These are phyloP conservation scores for Potamarius usumacintae DNA, from an alignment of 2,113 vertebrate genomes.

Conservation along the genomic window DNA sequence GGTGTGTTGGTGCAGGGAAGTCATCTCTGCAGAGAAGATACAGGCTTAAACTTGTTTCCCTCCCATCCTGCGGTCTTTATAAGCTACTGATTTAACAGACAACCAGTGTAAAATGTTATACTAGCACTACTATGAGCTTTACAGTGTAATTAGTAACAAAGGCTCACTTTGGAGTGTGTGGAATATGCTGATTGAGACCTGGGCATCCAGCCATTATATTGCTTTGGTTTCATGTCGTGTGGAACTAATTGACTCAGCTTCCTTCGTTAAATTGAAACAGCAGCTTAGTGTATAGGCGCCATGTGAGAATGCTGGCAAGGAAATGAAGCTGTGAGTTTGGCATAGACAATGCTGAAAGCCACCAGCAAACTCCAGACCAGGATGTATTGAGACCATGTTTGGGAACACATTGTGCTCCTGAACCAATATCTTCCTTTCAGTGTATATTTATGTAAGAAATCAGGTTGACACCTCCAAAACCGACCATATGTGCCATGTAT, in stretches of 20 bases:
- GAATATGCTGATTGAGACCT: constrained; percentile 33
- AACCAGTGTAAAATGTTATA: constrained; percentile 16
- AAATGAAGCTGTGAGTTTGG: constrained; percentile 38
- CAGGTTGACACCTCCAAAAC: not conserved
- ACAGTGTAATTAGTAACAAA: constrained; percentile 34
- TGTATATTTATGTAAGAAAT: not conserved
- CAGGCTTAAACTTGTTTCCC: not conserved
- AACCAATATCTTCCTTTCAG: not conserved
- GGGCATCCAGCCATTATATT: constrained; percentile 44
- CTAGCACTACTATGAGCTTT: constrained; percentile 21
- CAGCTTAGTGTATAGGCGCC: constrained; percentile 35
- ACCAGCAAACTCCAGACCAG: constrained; percentile 20
- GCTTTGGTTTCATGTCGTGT: constrained; percentile 26
- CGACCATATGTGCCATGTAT: not conserved
- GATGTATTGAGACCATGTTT: constrained; percentile 1
- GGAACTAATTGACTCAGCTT: constrained; percentile 52
- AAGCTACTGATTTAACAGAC: not conserved
- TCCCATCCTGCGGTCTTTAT: not conserved
- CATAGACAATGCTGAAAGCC: constrained; percentile 33
- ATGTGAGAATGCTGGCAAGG: constrained; percentile 37
- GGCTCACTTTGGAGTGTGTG: constrained; percentile 5
- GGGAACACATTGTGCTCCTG: not conserved
- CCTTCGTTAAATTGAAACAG: constrained; percentile 46
- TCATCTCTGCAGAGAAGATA: not conserved
- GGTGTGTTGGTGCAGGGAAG: not conserved